These are phyloP conservation scores for Paracanthobrama guichenoti DNA, from an alignment of 2,113 vertebrate species.

Conservation along the genomic window DNA sequence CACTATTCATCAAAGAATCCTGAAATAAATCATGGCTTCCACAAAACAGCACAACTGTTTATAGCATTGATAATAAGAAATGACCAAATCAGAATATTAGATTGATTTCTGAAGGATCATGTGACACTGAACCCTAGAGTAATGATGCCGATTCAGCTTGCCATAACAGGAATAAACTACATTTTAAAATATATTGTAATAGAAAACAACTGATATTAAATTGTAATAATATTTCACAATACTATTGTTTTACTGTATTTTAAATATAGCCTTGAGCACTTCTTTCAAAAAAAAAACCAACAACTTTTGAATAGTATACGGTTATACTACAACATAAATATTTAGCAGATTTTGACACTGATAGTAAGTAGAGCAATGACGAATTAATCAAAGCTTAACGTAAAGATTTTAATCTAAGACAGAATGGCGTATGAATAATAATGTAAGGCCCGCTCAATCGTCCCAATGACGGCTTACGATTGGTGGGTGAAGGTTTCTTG, in stretches of 20 bases:
- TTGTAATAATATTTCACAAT: not conserved
- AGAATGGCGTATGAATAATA: no score
- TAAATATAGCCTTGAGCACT: not conserved
- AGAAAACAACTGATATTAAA: not conserved
- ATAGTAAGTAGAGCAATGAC: no score
- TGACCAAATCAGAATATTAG: not conserved
- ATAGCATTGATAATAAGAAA: not conserved
- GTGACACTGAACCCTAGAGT: not conserved
- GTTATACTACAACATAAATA: not conserved
- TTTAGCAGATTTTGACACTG: not conserved
- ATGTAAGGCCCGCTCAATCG: no score
- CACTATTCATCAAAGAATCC: no score
- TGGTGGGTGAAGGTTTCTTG: no score
- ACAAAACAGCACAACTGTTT: not conserved
- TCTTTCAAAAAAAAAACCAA: not conserved
- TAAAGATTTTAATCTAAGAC: not conserved
- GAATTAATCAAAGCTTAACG: not conserved
- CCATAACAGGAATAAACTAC: not conserved
- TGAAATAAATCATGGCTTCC: no score
- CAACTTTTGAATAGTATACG: not conserved
- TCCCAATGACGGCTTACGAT: no score
- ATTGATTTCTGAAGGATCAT: not conserved
- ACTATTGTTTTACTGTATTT: not conserved
- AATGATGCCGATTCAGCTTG: not conserved
- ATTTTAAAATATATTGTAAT: not conserved